A percentile compares a stretch with the other conserved stretches of the same genome.
These are phyloP conservation scores for Drosophila mettleri DNA, from an alignment of 2,888 invertebrate species.

Conservation along the genomic window DNA sequence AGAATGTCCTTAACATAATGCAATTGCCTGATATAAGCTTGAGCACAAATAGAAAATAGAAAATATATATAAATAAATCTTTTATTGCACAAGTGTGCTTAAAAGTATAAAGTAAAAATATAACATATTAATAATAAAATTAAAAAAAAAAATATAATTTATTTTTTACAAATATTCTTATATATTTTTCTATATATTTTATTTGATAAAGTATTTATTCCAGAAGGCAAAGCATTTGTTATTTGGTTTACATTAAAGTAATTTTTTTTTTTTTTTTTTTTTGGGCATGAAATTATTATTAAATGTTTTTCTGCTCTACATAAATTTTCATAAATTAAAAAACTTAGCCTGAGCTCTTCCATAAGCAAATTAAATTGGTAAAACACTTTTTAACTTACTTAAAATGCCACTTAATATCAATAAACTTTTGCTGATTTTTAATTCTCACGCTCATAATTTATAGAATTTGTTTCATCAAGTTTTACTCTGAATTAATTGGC, in stretches of 20 bases:
- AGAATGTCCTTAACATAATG: too few relatives aligned
- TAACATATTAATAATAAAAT: too few relatives aligned
- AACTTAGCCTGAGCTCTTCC: background rate
- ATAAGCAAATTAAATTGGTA: too few relatives aligned
- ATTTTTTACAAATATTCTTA: background rate
- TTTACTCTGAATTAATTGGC: constrained; percentile 13
- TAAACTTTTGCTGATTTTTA: background rate
- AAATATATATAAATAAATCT: background rate
- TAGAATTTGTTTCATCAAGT: constrained; percentile 2
- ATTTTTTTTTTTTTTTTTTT: too few relatives aligned
- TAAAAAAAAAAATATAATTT: background rate
- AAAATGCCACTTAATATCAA: background rate
- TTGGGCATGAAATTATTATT: too few relatives aligned
- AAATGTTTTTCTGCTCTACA: background rate
- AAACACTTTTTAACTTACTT: too few relatives aligned
- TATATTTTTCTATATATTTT: too few relatives aligned
- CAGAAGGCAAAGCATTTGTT: background rate
- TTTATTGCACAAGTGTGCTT: background rate
- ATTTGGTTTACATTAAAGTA: too few relatives aligned
- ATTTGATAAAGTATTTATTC: background rate
- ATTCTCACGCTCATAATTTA: background rate
- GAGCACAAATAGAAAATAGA: background rate
- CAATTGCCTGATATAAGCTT: background rate
- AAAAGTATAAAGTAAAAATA: background rate
- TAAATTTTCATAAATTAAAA: background rate